Evolutionary conservation across 2,113 vertebrate species (phyloP).

Genomic region (human (Homo sapiens)): DNA sequence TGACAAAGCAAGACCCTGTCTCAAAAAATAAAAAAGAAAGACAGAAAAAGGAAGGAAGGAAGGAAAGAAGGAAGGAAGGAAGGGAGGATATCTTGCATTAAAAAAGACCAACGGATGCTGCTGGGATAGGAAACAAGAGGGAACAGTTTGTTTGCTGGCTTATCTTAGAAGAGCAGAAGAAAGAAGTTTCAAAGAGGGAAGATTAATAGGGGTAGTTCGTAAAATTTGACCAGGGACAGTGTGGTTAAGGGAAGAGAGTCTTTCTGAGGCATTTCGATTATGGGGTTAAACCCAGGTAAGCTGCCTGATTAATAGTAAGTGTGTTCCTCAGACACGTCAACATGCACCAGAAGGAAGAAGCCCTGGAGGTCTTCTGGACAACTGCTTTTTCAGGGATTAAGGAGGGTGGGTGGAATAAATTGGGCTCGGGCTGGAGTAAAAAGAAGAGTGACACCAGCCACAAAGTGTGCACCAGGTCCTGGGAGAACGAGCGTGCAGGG

Average conservation of each 20-base stretch:
- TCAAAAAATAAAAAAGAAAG: too few species aligned
- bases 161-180: neutral
- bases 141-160: neutral
- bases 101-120: neutral
- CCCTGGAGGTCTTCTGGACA: neutral
- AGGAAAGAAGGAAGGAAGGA: too few species aligned
- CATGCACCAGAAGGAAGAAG: neutral
- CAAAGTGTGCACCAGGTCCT: rapidly evolving
- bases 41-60: too few species aligned
- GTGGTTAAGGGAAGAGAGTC: neutral
- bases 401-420: neutral
- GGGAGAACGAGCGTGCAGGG: neutral
- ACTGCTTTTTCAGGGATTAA: neutral
- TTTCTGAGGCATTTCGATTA: neutral
- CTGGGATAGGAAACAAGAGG: neutral
- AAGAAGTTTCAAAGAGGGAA: neutral
- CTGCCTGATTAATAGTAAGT: neutral
- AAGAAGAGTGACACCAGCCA: neutral
- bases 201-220: neutral
- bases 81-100: neutral
- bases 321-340: neutral
- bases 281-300: neutral
- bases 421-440: neutral
- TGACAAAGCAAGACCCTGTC: too few species aligned
- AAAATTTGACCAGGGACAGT: neutral